These are phyloP conservation scores for Tenthredo distinguenda DNA, from an alignment of 2,888 invertebrate genomes.

Conservation along the genomic window DNA sequence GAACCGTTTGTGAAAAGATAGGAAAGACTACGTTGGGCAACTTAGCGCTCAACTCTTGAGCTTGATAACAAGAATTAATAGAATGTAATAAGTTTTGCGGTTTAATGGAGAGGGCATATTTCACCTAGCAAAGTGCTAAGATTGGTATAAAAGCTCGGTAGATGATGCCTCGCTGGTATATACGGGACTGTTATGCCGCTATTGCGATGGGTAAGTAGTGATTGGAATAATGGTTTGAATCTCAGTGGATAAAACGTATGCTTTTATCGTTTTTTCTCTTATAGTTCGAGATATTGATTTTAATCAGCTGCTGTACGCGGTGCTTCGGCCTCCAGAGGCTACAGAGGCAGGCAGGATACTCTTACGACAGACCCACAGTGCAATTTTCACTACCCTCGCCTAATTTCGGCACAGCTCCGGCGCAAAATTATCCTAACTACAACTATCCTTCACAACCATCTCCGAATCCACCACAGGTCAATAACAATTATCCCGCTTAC, in stretches of 20 bases:
- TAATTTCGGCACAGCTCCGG: constrained; percentile 43
- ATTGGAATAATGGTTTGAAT: not conserved
- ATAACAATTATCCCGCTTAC: not conserved
- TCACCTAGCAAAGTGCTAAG: constrained; percentile 46
- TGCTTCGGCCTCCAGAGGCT: constrained; percentile 58
- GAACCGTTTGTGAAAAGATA: constrained; percentile 17
- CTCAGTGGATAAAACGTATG: not conserved
- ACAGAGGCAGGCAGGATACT: constrained; percentile 69
- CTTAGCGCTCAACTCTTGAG: constrained; percentile 29
- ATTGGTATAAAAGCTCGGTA: constrained; percentile 65
- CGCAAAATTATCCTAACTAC: constrained; percentile 49
- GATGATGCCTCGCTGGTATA: constrained; percentile 59
- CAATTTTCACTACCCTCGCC: constrained; percentile 64
- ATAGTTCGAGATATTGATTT: constrained; percentile 62
- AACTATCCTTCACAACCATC: constrained; percentile 35
- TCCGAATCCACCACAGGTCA: not conserved
- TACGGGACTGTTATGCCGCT: constrained; percentile 67
- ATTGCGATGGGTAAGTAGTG: constrained; percentile 69
- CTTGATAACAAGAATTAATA: constrained; percentile 59
- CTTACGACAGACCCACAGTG: constrained; percentile 66
- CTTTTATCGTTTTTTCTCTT: constrained; percentile 21
- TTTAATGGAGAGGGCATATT: constrained; percentile 55
- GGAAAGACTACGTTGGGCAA: constrained; percentile 50
- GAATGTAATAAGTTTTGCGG: constrained; percentile 63
- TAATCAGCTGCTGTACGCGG: constrained; percentile 57